These are phyloP conservation scores for Eubasilissa splendida DNA, from an alignment of 2,888 invertebrate genomes.

Conservation along the genomic window DNA sequence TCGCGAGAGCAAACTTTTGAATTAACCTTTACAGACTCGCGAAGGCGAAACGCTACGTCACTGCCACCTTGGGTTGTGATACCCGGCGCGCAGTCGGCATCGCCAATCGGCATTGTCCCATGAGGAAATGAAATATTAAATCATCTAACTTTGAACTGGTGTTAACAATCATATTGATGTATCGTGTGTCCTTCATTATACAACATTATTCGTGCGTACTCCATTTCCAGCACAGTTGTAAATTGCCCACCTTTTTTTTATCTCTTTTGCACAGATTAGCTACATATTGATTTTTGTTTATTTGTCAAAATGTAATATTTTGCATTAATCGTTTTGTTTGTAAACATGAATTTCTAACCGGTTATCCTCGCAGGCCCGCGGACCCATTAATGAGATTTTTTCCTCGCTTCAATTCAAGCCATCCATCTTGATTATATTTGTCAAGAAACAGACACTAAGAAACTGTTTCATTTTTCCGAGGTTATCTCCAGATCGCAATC, in stretches of 20 bases:
- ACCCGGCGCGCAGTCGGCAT: conserved; percentile 8
- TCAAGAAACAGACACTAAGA: not conserved
- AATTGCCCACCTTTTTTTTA: not conserved
- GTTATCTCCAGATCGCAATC: conserved; percentile 16
- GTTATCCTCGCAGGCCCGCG: no score
- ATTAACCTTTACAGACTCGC: conserved; percentile 34
- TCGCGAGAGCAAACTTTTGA: conserved; percentile 40
- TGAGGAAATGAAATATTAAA: conserved; percentile 26
- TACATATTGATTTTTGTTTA: not conserved
- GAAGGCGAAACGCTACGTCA: conserved; percentile 35
- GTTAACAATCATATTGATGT: not conserved
- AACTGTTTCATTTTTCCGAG: not conserved
- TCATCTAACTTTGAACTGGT: conserved; percentile 12
- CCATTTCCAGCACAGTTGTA: not conserved
- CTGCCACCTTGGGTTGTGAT: conserved; percentile 21
- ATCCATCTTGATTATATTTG: not conserved
- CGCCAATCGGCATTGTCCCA: conserved; percentile 25
- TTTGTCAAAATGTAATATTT: no score
- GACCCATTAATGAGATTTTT: not conserved
- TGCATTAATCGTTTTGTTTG: no score
- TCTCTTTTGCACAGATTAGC: not conserved
- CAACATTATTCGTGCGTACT: not conserved
- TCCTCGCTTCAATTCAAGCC: not conserved
- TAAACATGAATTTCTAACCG: no score
- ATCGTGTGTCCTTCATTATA: not conserved